Conservation (phyloP, 2,113 vertebrate species). For the Galemys pyrenaicus region DNA sequence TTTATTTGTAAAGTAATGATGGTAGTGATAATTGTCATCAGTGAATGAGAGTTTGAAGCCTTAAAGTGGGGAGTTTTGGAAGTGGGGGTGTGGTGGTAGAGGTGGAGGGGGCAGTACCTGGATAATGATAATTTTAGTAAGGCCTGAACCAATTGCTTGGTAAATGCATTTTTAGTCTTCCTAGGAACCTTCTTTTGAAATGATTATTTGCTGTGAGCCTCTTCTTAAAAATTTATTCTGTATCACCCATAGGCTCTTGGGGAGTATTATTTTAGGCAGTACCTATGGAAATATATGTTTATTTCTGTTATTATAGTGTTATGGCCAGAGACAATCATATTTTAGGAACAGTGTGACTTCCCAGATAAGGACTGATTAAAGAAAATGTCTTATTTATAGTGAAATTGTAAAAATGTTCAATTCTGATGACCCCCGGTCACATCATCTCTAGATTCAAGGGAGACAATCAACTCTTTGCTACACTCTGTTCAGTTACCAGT, state of each 20-base stretch:
- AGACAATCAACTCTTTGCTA: background rate
- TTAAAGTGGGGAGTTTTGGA: background rate
- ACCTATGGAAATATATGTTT: background rate
- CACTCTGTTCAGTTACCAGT: background rate
- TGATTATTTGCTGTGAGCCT: background rate
- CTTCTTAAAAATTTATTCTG: background rate
- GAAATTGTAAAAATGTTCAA: background rate
- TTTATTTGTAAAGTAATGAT: constrained; percentile 39
- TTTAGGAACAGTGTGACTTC: constrained; percentile 17
- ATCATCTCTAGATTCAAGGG: background rate
- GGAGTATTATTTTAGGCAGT: background rate
- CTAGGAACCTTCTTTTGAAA: background rate
- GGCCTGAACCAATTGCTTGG: background rate
- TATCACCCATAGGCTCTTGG: background rate
- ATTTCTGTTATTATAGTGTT: background rate
- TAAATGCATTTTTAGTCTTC: background rate
- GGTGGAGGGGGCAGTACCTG: background rate
- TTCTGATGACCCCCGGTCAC: background rate
- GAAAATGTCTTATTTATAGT: too few species aligned
- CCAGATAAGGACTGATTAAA: background rate
- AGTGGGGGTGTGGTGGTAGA: background rate
- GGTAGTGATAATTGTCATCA: constrained; percentile 14
- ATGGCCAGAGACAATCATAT: background rate
- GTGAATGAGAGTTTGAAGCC: constrained; percentile 12
- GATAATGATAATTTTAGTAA: background rate